Conservation (phyloP, 2,113 vertebrate species). For the Cranoglanis bouderius region DNA sequence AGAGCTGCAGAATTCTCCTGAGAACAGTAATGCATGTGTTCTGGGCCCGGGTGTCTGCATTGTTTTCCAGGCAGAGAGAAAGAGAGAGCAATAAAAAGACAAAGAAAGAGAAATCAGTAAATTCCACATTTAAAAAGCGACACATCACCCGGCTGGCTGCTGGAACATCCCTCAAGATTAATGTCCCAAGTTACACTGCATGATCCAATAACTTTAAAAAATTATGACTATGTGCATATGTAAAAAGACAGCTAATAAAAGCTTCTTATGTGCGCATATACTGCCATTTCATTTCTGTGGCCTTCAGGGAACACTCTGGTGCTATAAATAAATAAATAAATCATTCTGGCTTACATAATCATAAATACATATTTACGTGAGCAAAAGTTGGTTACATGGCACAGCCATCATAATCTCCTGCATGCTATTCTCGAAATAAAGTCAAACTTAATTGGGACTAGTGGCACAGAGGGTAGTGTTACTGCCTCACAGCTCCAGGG, state of each 20-base stretch:
- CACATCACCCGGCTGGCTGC: neutral
- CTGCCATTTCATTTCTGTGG: neutral
- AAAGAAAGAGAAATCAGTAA: neutral
- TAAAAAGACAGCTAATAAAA: neutral
- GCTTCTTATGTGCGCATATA: neutral
- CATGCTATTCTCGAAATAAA: neutral
- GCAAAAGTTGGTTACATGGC: neutral
- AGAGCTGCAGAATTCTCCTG: neutral
- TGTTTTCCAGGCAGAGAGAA: neutral
- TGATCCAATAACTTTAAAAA: neutral
- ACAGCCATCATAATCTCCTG: neutral
- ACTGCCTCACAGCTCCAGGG: neutral
- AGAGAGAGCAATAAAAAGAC: neutral
- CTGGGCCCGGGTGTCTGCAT: neutral
- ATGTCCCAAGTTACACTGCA: neutral
- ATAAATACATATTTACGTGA: neutral
- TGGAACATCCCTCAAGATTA: neutral
- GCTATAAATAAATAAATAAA: slow-evolving; percentile 1
- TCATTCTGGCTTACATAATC: neutral
- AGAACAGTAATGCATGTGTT: slow-evolving; percentile 1
- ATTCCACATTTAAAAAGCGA: neutral
- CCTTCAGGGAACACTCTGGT: neutral
- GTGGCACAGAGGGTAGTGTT: neutral
- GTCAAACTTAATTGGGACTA: neutral
- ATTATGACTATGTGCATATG: neutral